These are phyloP conservation scores for Halcyon senegalensis DNA, from an alignment of 2,113 vertebrate genomes.

Conservation along the genomic window DNA sequence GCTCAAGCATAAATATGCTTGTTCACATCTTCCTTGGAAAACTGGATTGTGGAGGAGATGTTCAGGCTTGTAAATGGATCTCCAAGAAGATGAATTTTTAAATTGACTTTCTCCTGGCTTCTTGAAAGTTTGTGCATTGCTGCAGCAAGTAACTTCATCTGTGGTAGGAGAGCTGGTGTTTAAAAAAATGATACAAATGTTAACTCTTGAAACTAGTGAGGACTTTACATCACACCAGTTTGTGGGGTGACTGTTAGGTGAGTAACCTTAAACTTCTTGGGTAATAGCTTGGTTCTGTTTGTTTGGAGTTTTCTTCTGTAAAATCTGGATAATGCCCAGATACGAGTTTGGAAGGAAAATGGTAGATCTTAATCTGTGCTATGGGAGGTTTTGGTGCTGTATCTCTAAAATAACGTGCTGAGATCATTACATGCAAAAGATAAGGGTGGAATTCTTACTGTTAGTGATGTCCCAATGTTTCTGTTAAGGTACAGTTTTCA, in stretches of 20 bases:
- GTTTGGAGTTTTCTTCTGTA: not conserved
- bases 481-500: not conserved
- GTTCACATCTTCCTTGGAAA: not conserved
- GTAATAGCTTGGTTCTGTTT: too few relatives aligned
- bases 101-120: not conserved
- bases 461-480: not conserved
- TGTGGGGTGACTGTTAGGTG: not conserved
- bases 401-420: not conserved
- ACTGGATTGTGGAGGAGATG: not conserved
- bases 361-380: not conserved
- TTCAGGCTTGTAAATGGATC: not conserved
- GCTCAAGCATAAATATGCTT: not conserved
- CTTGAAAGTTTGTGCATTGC: not conserved
- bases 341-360: not conserved
- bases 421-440: not conserved
- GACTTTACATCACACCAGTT: not conserved
- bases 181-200: not conserved
- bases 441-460: not conserved
- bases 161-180: not conserved
- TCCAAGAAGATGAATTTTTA: not conserved
- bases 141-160: not conserved
- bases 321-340: not conserved
- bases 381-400: not conserved
- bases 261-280: not conserved
- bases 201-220: not conserved